These are phyloP conservation scores for Ondatra zibethicus DNA, from an alignment of 2,113 vertebrate species.

Conservation along the genomic window DNA sequence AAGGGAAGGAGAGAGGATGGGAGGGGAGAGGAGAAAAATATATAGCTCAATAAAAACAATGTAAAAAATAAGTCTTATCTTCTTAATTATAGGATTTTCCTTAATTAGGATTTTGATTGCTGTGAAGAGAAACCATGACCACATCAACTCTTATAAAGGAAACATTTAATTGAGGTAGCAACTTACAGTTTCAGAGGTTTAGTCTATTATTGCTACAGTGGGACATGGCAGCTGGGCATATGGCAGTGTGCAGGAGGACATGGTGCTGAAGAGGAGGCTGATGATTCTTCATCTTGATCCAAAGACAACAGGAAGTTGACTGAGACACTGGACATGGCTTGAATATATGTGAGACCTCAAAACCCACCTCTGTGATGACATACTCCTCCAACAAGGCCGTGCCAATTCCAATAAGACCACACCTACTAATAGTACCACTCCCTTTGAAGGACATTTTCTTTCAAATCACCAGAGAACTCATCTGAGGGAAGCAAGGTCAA, in stretches of 20 bases:
- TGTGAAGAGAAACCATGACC: background rate
- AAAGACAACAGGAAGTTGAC: background rate
- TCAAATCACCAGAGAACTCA: background rate
- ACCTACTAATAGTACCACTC: background rate
- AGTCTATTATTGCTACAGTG: background rate
- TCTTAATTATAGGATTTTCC: background rate
- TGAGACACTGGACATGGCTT: background rate
- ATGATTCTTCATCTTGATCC: background rate
- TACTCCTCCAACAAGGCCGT: background rate
- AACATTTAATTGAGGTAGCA: background rate
- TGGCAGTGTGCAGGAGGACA: background rate
- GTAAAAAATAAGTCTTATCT: background rate
- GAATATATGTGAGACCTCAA: background rate
- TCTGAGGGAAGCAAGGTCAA: background rate
- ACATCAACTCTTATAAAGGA: background rate
- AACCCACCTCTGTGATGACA: background rate
- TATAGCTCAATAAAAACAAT: no score
- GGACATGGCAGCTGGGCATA: background rate
- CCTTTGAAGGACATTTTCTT: background rate
- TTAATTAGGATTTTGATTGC: background rate
- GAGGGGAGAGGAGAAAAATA: no score
- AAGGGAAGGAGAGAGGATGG: no score
- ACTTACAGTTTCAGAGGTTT: background rate
- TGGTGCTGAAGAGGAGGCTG: background rate
- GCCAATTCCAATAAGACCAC: background rate